Conservation (phyloP, 2,888 invertebrate species). For the Megaustenia siamemsis region DNA sequence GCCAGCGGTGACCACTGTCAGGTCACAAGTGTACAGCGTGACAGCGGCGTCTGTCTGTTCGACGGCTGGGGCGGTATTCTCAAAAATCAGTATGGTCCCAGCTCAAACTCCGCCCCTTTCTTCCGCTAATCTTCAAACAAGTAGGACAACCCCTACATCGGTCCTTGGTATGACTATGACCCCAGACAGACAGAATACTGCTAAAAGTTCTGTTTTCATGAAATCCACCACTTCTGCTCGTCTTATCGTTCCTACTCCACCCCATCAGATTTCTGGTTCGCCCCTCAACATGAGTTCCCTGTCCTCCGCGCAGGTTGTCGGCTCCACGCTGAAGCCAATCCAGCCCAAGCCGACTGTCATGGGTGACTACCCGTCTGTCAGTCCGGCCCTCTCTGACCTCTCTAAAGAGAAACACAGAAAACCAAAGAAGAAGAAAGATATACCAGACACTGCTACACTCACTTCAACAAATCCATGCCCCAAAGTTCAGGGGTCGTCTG, state of each 20-base stretch:
- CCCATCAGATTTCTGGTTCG: slow-evolving; percentile 69
- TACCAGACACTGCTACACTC: background rate
- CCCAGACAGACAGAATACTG: slow-evolving; percentile 20
- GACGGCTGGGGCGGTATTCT: slow-evolving; percentile 55
- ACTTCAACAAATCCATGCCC: background rate
- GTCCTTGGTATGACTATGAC: slow-evolving; percentile 35
- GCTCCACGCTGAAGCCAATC: slow-evolving; percentile 77
- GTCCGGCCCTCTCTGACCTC: slow-evolving; percentile 74
- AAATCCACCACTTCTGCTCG: slow-evolving; percentile 61
- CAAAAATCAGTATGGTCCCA: slow-evolving; percentile 34
- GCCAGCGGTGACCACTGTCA: slow-evolving; percentile 44
- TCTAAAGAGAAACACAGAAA: slow-evolving; percentile 77
- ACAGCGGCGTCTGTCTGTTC: slow-evolving; percentile 64
- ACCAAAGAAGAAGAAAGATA: slow-evolving; percentile 76
- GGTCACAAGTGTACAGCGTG: slow-evolving; percentile 60
- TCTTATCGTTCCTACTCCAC: slow-evolving; percentile 77
- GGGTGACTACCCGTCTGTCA: slow-evolving; percentile 75
- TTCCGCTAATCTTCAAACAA: slow-evolving; percentile 7
- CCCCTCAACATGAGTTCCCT: slow-evolving; percentile 67
- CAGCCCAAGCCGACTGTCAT: slow-evolving; percentile 80
- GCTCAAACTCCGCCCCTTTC: slow-evolving; percentile 44
- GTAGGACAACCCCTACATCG: slow-evolving; percentile 21
- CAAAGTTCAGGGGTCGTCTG: background rate
- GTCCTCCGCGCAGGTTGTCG: slow-evolving; percentile 68
- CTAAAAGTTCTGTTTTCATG: background rate